phyloP scores from a whole-genome alignment of 2,113 vertebrate genomes.

The Synodontis membranacea region DNA sequence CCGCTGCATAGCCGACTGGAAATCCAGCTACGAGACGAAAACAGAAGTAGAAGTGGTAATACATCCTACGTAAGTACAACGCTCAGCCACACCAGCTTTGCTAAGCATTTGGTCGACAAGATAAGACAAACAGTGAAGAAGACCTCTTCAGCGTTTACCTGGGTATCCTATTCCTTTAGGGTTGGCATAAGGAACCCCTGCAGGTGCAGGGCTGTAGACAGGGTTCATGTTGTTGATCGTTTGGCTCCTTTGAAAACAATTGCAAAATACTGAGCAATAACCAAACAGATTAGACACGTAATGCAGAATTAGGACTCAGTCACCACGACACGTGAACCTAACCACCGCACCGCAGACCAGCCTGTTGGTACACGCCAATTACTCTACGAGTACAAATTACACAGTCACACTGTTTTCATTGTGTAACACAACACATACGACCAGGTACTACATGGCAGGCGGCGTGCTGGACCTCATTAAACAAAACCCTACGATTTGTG shows the following conservation, averaged over 20 bases:
- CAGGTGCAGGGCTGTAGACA: slow-evolving; percentile 93
- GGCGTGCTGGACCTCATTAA: too few species aligned
- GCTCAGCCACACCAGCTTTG: background rate
- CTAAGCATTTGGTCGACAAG: background rate
- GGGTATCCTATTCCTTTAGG: slow-evolving; percentile 95
- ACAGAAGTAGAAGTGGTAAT: slow-evolving; percentile 15
- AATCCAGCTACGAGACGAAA: slow-evolving; percentile 79
- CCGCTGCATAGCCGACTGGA: slow-evolving; percentile 90
- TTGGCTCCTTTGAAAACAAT: slow-evolving; percentile 55
- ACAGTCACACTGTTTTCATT: background rate
- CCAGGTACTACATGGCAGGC: background rate
- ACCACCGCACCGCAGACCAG: background rate
- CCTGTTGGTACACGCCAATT: background rate
- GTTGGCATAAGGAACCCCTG: slow-evolving; percentile 96
- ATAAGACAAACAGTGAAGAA: background rate
- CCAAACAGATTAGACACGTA: background rate
- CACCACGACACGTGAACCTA: background rate
- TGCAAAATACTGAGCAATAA: slow-evolving; percentile 14
- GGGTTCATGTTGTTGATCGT: slow-evolving; percentile 88
- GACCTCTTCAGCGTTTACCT: slow-evolving; percentile 73
- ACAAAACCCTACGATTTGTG: background rate
- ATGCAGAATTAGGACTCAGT: background rate
- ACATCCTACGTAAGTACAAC: background rate
- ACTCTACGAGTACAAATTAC: background rate
- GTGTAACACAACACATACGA: background rate